Base-by-base conservation (phyloP, 2,888 invertebrate species). In the Rhagonycha fulva region DNA sequence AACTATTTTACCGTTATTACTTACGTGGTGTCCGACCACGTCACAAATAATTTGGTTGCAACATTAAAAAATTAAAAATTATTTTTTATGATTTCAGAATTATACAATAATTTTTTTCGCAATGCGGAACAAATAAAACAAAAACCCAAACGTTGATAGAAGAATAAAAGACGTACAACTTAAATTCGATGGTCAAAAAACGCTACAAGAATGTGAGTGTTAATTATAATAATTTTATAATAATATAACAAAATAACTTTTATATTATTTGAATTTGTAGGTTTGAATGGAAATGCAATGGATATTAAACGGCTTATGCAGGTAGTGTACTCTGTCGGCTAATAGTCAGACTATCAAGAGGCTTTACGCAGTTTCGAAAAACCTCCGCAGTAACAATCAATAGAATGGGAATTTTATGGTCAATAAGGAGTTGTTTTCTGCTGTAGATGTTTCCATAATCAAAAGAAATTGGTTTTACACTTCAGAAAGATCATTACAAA, bases 321-420 rank as follows among this genome's bases (percentile, higher is more conserved):
- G 76, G 75, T 71, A 74, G 80, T 82, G 83, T 83, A 74, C 83
- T 83, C 85, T 84, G 76, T 63, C 81, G 77, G 78, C 28, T 75
- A 79, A 82, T 83, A 84, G 83, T 83, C 74, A 78, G 83, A 84
- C 81, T 77, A 76, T 71, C 76, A 68, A 74, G 24, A 28, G 47
- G n/a, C 47, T 47, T 67, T 60, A 74, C 75, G 82, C 82, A 83
- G 84, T 83, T 81, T 83, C 83, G 83, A 79, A 81, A 81, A 81
- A 81, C 80, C 78, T 47, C 81, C 79, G 78, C 84, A 82, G 86
- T 87, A 85, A 86, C 87, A 87, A 88, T 88, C 88, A 87, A 88
- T 88, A 87, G 87, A 86, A 88, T 87, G 87, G 86, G 85, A 85
- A 86, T 87, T 88, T 88, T 87, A 88, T 86, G 86, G 85, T 85